Evolutionary conservation across 2,113 vertebrate species (phyloP).

Genomic region (Hemiprocne comata): DNA sequence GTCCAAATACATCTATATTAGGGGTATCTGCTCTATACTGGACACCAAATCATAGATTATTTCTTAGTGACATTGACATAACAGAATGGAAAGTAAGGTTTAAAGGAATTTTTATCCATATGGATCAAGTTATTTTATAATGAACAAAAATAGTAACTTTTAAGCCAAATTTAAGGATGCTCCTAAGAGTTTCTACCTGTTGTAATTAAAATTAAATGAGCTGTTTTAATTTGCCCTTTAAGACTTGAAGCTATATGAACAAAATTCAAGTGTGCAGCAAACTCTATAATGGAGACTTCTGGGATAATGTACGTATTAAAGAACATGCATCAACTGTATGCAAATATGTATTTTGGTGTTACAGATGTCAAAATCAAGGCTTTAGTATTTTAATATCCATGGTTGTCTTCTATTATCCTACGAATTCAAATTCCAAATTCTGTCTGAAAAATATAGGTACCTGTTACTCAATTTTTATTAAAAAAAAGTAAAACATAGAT

Average conservation of each 20-base stretch:
- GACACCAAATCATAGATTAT: neutral
- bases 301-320: neutral
- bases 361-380: neutral
- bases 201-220: neutral
- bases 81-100: neutral
- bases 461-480: neutral
- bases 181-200: neutral
- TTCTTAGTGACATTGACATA: neutral
- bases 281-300: neutral
- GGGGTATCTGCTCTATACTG: neutral
- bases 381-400: neutral
- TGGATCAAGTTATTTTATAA: neutral
- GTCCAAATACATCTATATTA: neutral
- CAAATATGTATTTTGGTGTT: neutral
- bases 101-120: neutral
- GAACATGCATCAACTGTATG: neutral
- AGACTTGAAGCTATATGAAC: neutral
- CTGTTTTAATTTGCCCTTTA: neutral
- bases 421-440: neutral
- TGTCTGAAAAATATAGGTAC: neutral
- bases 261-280: neutral
- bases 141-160: neutral
- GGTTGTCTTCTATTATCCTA: neutral
- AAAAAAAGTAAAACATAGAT: neutral
- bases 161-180: fast-evolving